Evolutionary conservation across 2,113 vertebrate species (phyloP).

Genomic region (Nesoenas mayeri): DNA sequence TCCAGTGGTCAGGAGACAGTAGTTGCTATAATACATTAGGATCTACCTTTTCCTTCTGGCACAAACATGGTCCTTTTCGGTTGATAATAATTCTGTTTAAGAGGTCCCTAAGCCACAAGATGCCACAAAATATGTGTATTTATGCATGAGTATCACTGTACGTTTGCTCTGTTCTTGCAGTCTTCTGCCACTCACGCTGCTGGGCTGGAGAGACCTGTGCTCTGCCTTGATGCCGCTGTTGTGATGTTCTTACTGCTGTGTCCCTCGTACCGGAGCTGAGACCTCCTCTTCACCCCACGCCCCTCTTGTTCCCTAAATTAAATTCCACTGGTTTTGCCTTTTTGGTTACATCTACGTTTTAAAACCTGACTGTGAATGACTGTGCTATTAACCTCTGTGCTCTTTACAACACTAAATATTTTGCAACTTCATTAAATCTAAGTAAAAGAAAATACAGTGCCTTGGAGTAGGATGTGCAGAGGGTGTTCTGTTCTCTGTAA

Average conservation of each 20-base stretch:
- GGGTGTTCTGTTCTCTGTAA: constrained; percentile 30
- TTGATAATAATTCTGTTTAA: neutral
- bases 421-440: constrained; percentile 18
- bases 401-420: neutral
- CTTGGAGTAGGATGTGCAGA: neutral
- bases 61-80: neutral
- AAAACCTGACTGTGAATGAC: neutral
- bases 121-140: neutral
- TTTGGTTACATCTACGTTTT: neutral
- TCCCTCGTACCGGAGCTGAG: neutral
- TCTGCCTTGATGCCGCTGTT: neutral
- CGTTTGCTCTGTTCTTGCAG: neutral
- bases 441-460: constrained; percentile 30
- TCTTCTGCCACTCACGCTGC: neutral
- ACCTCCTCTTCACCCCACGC: neutral
- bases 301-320: constrained; percentile 2
- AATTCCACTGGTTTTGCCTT: neutral
- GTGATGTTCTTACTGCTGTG: neutral
- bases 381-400: neutral
- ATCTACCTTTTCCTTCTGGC: neutral
- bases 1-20: neutral
- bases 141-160: neutral
- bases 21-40: neutral
- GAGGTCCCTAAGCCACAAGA: neutral
- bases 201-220: neutral